phyloP scores from a whole-genome alignment of 2,113 vertebrate species.

The cat (Felis catus) region F.catus_Fca126_mat1.0 CM031421.1:47400001-47400500 shows the following conservation, averaged over 20 bases:
- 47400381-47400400: not conserved
- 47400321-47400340: not conserved
- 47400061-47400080: not conserved
- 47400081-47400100: conserved; percentile 43
- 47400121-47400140: not conserved
- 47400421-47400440: not conserved
- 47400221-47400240: not conserved
- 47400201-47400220: not conserved
- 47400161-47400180: not conserved
- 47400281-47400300: not conserved
- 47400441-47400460: not conserved
- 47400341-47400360: conserved; percentile 1
- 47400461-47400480: not conserved
- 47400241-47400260: not conserved
- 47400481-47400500: not conserved
- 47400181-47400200: not conserved
- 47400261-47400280: not conserved
- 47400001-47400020: not conserved
- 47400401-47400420: not conserved
- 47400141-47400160: not conserved
- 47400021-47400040: not conserved
- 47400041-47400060: conserved; percentile 18
- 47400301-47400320: not conserved
- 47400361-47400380: not conserved
- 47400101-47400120: not conserved